Conservation (phyloP, 2,797 vertebrate species). For the Pseudochirops cupreus region DNA sequence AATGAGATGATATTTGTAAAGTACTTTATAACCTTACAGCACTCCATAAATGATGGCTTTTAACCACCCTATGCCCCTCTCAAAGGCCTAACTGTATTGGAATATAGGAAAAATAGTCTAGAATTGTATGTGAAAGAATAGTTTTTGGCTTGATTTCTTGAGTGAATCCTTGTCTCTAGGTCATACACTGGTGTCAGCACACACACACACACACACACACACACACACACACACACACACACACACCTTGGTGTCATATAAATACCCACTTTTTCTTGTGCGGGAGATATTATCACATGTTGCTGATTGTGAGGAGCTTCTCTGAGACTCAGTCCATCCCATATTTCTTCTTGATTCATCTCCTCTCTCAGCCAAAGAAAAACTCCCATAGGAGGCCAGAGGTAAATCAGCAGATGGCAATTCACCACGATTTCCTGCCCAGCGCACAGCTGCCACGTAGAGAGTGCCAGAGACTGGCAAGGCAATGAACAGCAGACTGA, state of each 20-base stretch:
- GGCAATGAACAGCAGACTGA: slow-evolving; percentile 70
- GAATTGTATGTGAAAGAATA: background rate
- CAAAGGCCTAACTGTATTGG: background rate
- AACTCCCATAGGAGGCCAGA: slow-evolving; percentile 40
- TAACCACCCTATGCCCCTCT: background rate
- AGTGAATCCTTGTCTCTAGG: background rate
- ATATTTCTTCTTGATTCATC: background rate
- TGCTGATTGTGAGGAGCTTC: background rate
- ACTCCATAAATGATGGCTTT: background rate
- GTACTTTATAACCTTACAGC: background rate
- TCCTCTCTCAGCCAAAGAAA: slow-evolving; percentile 34
- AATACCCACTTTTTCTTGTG: slow-evolving; percentile 62
- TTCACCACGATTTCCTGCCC: background rate
- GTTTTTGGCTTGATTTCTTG: background rate
- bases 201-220: background rate
- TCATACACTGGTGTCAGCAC: background rate
- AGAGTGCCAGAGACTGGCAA: slow-evolving; percentile 76
- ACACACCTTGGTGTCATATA: background rate
- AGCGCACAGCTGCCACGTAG: slow-evolving; percentile 46
- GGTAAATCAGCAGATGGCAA: rapidly evolving
- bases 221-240: background rate
- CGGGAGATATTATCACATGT: background rate
- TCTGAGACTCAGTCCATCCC: rapidly evolving
- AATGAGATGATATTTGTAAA: background rate
- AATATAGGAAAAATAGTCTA: background rate